A percentile compares a stretch with the other conserved stretches of the same genome.
These are phyloP conservation scores for Panthera leo DNA, from an alignment of 2,113 vertebrate species.

Conservation along the genomic window DNA sequence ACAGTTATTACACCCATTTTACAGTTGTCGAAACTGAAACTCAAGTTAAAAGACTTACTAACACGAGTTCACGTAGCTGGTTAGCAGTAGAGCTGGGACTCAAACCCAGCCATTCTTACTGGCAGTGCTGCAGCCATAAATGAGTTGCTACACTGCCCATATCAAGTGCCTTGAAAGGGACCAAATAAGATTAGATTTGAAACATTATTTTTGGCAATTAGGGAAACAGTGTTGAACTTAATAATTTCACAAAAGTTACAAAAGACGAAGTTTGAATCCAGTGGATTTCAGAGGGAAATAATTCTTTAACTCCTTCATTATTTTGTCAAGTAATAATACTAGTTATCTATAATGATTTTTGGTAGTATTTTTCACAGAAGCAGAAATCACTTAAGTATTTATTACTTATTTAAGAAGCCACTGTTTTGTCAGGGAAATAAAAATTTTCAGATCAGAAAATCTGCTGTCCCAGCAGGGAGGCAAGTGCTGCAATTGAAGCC, in stretches of 20 bases:
- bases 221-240: conserved; percentile 4
- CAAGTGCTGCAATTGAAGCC: background rate
- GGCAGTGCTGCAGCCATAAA: background rate
- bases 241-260: background rate
- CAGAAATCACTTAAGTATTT: conserved; percentile 47
- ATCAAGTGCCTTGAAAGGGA: background rate
- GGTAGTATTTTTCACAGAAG: background rate
- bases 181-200: background rate
- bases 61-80: background rate
- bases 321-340: background rate
- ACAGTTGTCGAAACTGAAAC: background rate
- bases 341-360: conserved; percentile 50
- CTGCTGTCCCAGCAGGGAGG: background rate
- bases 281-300: background rate
- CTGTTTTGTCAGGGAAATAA: background rate
- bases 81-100: background rate
- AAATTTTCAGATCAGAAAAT: background rate
- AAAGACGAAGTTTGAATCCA: background rate
- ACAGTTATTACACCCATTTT: background rate
- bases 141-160: background rate
- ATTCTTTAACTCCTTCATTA: background rate
- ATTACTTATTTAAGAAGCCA: background rate
- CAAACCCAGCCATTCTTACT: background rate
- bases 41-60: background rate
- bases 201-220: background rate